Evolutionary conservation across 2,797 vertebrate species (phyloP), one percentile per base, ranked within the genome.

Genomic region (Dicrostonyx torquatus): DNA sequence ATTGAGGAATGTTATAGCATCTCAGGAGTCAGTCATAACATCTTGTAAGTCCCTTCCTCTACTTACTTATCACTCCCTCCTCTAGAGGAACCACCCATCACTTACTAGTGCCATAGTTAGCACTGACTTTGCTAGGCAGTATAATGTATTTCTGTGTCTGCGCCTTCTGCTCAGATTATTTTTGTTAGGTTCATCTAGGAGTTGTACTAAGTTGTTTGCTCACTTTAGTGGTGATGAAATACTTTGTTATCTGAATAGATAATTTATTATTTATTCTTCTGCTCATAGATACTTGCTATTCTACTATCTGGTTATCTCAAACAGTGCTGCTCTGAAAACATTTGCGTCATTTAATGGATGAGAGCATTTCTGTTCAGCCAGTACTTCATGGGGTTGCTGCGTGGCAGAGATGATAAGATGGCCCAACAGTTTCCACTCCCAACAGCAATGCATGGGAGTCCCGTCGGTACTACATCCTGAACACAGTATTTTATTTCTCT

Each of bases 331-430:
- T 79, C 78, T 53, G 29, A 86, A 62, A 68, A 31, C 73, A 60
- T 43, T 82, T 91, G 45, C 92, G 86, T 79, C 29, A 90, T 94
- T 83, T 43, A 75, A n/a, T 9, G 50, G 40, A 17, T 66, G 77
- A 72, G 64, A 62, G 37, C 43, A 64, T 89, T 91, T 89, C 29
- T 95, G 11, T 86, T 92, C 11, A 86, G 6, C 34, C 26, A 85
- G 12, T 31, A 34, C 24, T 78, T 68, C 62, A 11, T 68, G 53
- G 43, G 60, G 2, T 89, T 86, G 37, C 60, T 89, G 64, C 6
- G 6, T 79, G 37, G 14, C 53, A 82, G 86, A 70, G 50, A 17
- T 55, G 79, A 43, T 58, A 15, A 50, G 31, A 77, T 13, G 37
- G 68, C 34, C 80, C 43, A 68, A 1, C 58, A 12, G 0, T 85